phyloP scores from a whole-genome alignment of 1,140 invertebrate genomes.

The Philaenus spumarius region DNA sequence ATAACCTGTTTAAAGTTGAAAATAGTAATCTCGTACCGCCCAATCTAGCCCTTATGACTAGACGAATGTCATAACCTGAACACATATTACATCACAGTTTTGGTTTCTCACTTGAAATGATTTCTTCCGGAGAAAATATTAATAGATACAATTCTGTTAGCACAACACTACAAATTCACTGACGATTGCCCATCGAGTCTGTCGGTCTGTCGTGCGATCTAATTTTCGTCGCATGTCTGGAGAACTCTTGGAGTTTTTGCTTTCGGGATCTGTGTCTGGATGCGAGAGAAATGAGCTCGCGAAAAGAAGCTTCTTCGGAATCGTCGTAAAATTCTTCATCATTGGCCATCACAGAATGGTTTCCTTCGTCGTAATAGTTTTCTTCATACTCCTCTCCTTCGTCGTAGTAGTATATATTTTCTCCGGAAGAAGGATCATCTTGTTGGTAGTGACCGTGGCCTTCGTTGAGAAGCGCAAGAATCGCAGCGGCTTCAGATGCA shows the following conservation, averaged over 20 bases:
- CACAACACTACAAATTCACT: too few relatives aligned
- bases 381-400: conserved; percentile 7
- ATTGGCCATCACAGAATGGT: not conserved
- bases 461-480: not conserved
- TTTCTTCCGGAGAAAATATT: too few relatives aligned
- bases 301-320: not conserved
- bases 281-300: not conserved
- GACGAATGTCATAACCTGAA: too few relatives aligned
- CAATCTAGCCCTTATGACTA: too few relatives aligned
- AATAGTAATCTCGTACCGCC: too few relatives aligned
- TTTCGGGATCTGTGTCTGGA: not conserved
- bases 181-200: too few relatives aligned
- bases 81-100: too few relatives aligned
- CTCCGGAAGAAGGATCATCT: not conserved
- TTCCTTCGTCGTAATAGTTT: not conserved
- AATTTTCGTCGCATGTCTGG: too few relatives aligned
- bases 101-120: too few relatives aligned
- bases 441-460: not conserved
- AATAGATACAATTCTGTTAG: too few relatives aligned
- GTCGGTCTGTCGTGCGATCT: too few relatives aligned
- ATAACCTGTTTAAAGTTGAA: too few relatives aligned
- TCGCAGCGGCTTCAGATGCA: not conserved
- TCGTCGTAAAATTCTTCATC: not conserved
- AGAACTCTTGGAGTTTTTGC: not conserved
- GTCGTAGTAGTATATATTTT: not conserved